These are phyloP conservation scores for Macquaria ambigua DNA, from an alignment of 2,113 vertebrate genomes.

Conservation along the genomic window DNA sequence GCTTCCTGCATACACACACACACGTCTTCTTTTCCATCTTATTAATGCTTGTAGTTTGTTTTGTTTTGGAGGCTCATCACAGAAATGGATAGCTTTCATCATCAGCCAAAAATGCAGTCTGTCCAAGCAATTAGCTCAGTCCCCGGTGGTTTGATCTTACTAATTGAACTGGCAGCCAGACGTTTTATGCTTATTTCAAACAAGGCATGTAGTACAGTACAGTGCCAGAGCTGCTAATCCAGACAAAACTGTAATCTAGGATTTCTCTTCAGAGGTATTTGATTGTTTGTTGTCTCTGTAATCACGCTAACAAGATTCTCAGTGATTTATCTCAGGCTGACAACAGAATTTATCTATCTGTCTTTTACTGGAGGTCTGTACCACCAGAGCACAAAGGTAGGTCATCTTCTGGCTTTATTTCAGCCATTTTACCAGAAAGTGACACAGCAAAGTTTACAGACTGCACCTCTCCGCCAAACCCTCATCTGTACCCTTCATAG, in stretches of 20 bases:
- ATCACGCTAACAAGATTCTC: background rate
- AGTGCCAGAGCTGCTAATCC: background rate
- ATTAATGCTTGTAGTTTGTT: background rate
- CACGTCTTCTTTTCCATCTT: background rate
- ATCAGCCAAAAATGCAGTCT: constrained; percentile 11
- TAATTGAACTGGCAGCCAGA: constrained; percentile 28
- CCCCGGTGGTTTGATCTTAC: background rate
- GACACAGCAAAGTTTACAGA: too few species aligned
- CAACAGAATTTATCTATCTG: background rate
- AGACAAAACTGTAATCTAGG: background rate
- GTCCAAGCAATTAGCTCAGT: constrained; percentile 19
- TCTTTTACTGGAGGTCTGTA: background rate
- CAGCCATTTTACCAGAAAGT: too few species aligned
- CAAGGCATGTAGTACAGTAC: too few species aligned
- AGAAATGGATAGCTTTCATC: constrained; percentile 10
- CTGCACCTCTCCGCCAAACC: background rate
- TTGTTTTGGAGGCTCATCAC: constrained; percentile 21
- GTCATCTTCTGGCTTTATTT: too few species aligned
- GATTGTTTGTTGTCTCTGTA: background rate
- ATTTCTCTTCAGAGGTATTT: background rate
- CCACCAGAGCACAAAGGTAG: background rate
- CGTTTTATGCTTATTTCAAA: background rate
- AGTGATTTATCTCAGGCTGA: background rate
- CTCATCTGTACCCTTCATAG: background rate
- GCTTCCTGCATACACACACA: background rate